Evolutionary conservation across 2,113 vertebrate genomes (phyloP).

Genomic region (Sterrhoptilus dennistouni): DNA sequence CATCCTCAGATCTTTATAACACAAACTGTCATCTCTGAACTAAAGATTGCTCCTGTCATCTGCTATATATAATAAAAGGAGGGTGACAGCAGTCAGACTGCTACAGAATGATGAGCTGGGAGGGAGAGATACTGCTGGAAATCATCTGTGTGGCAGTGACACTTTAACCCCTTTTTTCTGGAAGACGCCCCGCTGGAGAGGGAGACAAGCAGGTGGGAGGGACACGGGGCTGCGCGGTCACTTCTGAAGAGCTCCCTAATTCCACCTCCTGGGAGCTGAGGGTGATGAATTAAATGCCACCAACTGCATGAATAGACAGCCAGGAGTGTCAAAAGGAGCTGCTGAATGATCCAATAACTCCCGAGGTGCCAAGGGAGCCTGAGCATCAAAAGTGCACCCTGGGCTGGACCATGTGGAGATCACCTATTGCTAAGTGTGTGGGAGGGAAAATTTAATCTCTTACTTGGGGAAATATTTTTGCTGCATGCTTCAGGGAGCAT

Average conservation of each 20-base stretch:
- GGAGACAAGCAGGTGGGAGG: constrained; percentile 14
- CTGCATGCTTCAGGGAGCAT: neutral
- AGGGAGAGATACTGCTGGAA: neutral
- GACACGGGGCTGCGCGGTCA: neutral
- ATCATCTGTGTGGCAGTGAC: neutral
- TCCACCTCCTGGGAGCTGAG: neutral
- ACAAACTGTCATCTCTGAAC: constrained; percentile 9
- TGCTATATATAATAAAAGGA: constrained; percentile 8
- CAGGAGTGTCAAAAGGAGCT: neutral
- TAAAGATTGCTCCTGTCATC: constrained; percentile 11
- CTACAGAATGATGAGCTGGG: neutral
- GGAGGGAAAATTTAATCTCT: neutral
- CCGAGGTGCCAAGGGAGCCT: neutral
- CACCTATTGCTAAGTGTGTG: neutral
- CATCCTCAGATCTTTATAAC: neutral
- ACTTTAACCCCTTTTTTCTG: neutral
- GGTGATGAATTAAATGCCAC: constrained; percentile 46
- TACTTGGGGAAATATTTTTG: neutral
- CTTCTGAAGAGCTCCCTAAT: neutral
- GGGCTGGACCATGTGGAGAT: neutral
- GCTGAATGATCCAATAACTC: neutral
- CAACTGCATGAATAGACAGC: neutral
- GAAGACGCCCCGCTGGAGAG: neutral
- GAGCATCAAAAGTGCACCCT: neutral
- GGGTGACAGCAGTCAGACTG: constrained; percentile 19